phyloP scores from a whole-genome alignment of 2,113 vertebrate genomes.

The Aplodontia rufa region DNA sequence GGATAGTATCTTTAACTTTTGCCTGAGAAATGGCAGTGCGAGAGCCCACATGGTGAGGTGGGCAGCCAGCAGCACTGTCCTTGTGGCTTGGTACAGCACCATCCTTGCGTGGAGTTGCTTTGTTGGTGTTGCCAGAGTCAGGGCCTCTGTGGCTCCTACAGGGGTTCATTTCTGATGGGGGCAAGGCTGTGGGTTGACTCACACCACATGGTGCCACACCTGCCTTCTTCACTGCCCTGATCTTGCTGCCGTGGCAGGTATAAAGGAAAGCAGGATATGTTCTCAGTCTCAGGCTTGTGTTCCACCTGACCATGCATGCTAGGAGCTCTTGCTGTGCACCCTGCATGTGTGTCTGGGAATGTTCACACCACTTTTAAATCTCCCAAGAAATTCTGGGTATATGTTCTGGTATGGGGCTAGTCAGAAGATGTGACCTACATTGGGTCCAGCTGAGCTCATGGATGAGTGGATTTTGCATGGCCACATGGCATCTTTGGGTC shows the following conservation, averaged over 20 bases:
- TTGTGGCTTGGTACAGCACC: not conserved
- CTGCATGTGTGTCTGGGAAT: not conserved
- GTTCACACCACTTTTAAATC: accelerated
- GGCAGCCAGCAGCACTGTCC: not conserved
- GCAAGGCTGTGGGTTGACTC: not conserved
- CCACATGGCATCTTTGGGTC: too few relatives aligned
- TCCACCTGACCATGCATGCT: not conserved
- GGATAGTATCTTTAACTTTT: not conserved
- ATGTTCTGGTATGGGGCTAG: accelerated
- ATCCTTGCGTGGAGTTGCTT: too few relatives aligned
- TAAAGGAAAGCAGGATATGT: not conserved
- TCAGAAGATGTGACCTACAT: not conserved
- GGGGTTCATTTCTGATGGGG: too few relatives aligned
- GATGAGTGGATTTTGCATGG: accelerated
- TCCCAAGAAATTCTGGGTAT: accelerated
- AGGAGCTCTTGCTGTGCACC: not conserved
- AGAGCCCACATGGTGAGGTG: not conserved
- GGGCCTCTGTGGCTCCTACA: not conserved
- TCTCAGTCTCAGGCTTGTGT: too few relatives aligned
- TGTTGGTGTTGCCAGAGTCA: not conserved
- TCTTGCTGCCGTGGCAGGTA: not conserved
- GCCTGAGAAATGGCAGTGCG: not conserved
- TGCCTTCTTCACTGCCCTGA: too few relatives aligned
- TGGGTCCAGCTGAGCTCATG: accelerated
- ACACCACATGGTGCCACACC: accelerated